Evolutionary conservation across 2,888 invertebrate genomes (phyloP), one percentile per base, ranked within the genome.

Genomic region (Taenaris catops): DNA sequence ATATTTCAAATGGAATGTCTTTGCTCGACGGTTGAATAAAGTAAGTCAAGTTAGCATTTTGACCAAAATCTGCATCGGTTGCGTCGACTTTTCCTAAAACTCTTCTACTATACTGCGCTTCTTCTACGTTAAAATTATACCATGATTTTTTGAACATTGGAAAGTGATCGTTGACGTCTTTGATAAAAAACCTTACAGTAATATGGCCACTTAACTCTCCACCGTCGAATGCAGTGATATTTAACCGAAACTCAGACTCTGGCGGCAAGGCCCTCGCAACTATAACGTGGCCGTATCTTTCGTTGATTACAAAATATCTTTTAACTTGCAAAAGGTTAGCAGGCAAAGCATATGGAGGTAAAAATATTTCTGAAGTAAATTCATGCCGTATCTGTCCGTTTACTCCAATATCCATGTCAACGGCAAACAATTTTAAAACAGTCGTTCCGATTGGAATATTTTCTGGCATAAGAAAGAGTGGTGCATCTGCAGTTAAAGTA

Each of bases 101-200:
- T 44, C 89, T 89, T 47, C 90, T 87, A 0, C 90, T 88, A 58
- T 95, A 95, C 10, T 89, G 87, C 0, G 95, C 94, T 76, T 96
- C 96, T 31, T 92, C 89, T 0, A 94, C 89, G 54, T 94, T 93
- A 48, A 96, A 96, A 29, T 89, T 92, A 60, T 96, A 96, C 91
- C 92, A 94, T 0, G 94, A 90, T 49, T 94, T 93, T 49, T 92
- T 91, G 48, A 96, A 96, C 45, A 92, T 90, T 0, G 96, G 96
- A 2, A 92, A 90, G 62, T 96, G 95, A 53, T 96, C 93, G 64
- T 96, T 96, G 0, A 96, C 90, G 56, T 95, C 95, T 53, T 90
- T 90, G 0, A 96, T 89, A 27, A 90, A 90, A n/a, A 96, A 87
- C 48, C 92, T 88, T 2, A 96, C 69, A 3, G 90, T 89, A 1